These are phyloP conservation scores for Saguinus midas DNA, from an alignment of 2,113 vertebrate genomes.

Conservation along the genomic window DNA sequence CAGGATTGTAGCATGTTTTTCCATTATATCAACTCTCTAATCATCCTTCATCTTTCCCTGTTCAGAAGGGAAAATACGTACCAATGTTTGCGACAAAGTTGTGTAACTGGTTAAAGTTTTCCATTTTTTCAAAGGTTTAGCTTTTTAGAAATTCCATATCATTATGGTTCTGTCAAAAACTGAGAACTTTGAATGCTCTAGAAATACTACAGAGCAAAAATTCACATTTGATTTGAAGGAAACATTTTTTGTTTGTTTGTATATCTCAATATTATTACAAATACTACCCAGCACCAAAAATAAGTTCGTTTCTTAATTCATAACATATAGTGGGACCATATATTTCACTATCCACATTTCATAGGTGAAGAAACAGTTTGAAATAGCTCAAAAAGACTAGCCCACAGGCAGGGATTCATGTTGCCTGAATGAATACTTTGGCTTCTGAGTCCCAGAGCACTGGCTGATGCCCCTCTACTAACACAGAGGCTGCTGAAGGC, in stretches of 20 bases:
- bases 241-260: background rate
- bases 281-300: background rate
- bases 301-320: background rate
- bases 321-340: background rate
- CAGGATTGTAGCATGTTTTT: conserved; percentile 59
- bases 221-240: conserved; percentile 1
- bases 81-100: background rate
- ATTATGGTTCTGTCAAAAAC: conserved; percentile 65
- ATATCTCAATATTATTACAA: conserved; percentile 1
- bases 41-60: conserved; percentile 10
- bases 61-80: conserved; percentile 18
- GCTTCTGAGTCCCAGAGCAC: background rate
- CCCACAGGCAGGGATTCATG: background rate
- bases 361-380: background rate
- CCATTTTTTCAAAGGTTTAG: conserved; percentile 50
- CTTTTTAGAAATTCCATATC: conserved; percentile 59
- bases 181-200: conserved; percentile 50
- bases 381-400: background rate
- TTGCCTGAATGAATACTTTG: background rate
- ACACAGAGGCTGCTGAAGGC: background rate
- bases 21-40: conserved; percentile 18
- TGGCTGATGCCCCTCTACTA: too few species aligned
- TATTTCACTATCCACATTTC: background rate
- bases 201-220: background rate
- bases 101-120: conserved; percentile 61